Conservation (phyloP, 2,113 vertebrate species). For the Myrmecobius fasciatus region DNA sequence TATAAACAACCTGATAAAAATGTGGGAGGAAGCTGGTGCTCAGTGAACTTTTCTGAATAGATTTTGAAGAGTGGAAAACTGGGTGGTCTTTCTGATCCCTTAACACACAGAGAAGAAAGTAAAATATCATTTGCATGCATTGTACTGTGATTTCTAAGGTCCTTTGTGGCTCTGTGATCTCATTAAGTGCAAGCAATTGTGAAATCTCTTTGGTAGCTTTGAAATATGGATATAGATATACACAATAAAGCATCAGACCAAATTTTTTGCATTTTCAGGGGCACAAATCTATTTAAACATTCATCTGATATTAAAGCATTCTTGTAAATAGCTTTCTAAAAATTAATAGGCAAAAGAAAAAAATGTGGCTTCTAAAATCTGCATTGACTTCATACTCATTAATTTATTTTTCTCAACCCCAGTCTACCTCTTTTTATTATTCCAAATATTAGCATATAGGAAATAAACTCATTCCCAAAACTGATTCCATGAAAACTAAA, state of each 20-base stretch:
- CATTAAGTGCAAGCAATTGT: not conserved
- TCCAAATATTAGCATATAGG: not conserved
- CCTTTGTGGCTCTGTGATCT: not conserved
- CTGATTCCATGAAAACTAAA: constrained; percentile 19
- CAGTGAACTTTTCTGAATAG: not conserved
- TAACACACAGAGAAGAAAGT: not conserved
- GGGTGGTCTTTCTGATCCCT: not conserved
- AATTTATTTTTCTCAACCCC: not conserved
- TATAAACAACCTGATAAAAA: not conserved
- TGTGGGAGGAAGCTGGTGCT: not conserved
- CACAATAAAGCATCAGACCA: not conserved
- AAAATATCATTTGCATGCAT: not conserved
- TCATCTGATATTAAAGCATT: not conserved
- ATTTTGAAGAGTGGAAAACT: not conserved
- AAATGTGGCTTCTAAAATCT: not conserved
- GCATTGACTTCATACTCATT: not conserved
- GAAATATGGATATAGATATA: too few species aligned
- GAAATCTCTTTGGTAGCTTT: not conserved
- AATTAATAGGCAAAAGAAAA: not conserved
- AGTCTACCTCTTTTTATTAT: not conserved
- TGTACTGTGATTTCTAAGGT: not conserved
- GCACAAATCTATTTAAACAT: not conserved
- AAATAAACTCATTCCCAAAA: not conserved
- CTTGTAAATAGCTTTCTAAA: constrained; percentile 16
- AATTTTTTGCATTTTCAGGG: not conserved